Evolutionary conservation across 2,797 vertebrate species (phyloP), one percentile per base, ranked within the genome.

Genomic region (Danio jaintianensis): DNA sequence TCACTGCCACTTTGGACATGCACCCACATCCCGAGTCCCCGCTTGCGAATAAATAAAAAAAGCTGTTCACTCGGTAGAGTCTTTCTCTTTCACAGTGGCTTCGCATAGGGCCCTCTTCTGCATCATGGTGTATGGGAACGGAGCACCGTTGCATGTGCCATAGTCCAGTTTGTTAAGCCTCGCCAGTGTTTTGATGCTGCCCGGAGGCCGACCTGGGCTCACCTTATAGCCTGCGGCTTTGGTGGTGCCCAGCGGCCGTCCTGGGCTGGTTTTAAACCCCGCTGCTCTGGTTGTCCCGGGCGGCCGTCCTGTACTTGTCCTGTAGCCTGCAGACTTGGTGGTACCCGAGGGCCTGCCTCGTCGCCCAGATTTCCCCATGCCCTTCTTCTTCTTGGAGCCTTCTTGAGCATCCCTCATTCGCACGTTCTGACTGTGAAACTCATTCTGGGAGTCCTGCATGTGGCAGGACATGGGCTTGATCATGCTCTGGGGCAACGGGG

Each of bases 221-320:
- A 99, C 97, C 94, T 98, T 98, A 88, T 99, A 99, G 84, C 98
- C 98, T 0, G 98, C 98, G 63, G 98, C 98, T 95, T 97, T 99
- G 91, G 98, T 99, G 82, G 98, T 99, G 81, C 98, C 98, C 71
- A 99, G 91, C 78, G 98, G 98, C 93, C 98, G 96, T 84, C 98
- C 98, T 13, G 98, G 97, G 92, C 98, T 99, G 89, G 98, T 99
- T 92, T 99, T 99, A 95, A 99, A 99, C 85, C 98, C 98, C 67
- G 98, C 98, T 2, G 98, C 98, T 93, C 96, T 97, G 82, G 98
- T 99, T 84, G 98, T 99, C 79, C 98, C 98, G 74, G 97, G 93
- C 73, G 98, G 98, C 90, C 98, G 95, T 59, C 98, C 98, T 1
- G 98, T 99, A 92, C 98, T 99, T 78, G 98, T 99, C 85, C 98